Evolutionary conservation across 2,888 invertebrate genomes (phyloP), one percentile per base, ranked within the genome.

Genomic region (Scotopteryx bipunctaria): DNA sequence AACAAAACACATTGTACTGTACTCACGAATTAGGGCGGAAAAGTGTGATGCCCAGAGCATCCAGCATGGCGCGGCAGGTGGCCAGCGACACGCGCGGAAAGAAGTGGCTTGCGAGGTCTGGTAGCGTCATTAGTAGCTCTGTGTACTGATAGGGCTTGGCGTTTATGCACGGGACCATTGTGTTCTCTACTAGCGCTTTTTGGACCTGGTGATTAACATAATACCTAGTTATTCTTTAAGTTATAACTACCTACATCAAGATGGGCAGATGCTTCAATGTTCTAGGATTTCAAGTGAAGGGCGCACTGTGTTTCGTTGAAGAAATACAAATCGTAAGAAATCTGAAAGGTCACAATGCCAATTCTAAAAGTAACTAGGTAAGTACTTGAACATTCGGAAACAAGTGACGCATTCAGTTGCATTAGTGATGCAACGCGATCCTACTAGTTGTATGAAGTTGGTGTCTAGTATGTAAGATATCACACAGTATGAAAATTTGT

Each of bases 161-260:
- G 84, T 97, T 97, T 75, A 97, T 96, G 84, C 96, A 96, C 44
- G 95, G 95, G 65, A 97, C 94, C 92, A 95, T 93, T 69, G 94
- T 94, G 71, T 94, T 94, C 74, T 95, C 95, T 46, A 97, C 94
- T 57, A 94, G 91, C 31, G 95, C 95, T 75, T 95, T 95, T 73
- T 96, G 95, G 36, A 96, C 91, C 92, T 93, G 84, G 21, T 76
- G n/a, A 31, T n/a, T n/a, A 13, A 11, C 0, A 29, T 0, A 36
- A 11, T 4, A 9, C 27, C n/a, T n/a, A n/a, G n/a, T n/a, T n/a
- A n/a, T n/a, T n/a, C n/a, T n/a, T n/a, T n/a, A n/a, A n/a, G n/a
- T n/a, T n/a, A n/a, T n/a, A n/a, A n/a, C n/a, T n/a, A n/a, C n/a
- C n/a, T n/a, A n/a, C n/a, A n/a, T n/a, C n/a, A n/a, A n/a, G n/a